phyloP scores from a whole-genome alignment of 2,797 vertebrate species.

The Hipposideros larvatus region DNA sequence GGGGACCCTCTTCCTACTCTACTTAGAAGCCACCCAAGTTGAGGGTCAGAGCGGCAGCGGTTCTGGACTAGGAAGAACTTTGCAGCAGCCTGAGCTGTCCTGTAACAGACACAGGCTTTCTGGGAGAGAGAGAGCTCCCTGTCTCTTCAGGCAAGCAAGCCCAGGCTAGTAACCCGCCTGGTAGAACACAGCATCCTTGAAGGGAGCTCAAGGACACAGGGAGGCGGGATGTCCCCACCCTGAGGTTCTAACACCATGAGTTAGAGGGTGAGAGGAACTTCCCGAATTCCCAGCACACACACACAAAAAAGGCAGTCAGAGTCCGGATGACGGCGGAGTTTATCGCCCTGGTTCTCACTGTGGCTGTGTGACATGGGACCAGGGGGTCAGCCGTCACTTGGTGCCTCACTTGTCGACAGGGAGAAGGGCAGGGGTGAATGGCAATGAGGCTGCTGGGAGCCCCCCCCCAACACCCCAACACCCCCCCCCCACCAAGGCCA shows the following conservation, averaged over 20 bases:
- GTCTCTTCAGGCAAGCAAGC: not conserved
- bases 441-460: not conserved
- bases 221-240: not conserved
- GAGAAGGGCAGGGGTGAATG: not conserved
- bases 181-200: not conserved
- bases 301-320: not conserved
- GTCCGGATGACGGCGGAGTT: not conserved
- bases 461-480: too few species aligned
- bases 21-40: not conserved
- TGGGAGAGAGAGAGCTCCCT: not conserved
- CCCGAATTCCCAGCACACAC: not conserved
- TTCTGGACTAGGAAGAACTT: not conserved
- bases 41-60: not conserved
- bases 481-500: too few species aligned
- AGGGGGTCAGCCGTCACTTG: accelerated
- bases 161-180: too few species aligned
- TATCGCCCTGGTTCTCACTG: not conserved
- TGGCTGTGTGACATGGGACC: not conserved
- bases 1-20: not conserved
- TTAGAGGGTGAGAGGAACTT: not conserved
- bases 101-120: not conserved
- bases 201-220: not conserved
- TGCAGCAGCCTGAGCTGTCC: not conserved
- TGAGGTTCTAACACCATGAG: not conserved
- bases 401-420: not conserved